phyloP scores from a whole-genome alignment of 2,113 vertebrate species.

The Seriola dumerili region DNA sequence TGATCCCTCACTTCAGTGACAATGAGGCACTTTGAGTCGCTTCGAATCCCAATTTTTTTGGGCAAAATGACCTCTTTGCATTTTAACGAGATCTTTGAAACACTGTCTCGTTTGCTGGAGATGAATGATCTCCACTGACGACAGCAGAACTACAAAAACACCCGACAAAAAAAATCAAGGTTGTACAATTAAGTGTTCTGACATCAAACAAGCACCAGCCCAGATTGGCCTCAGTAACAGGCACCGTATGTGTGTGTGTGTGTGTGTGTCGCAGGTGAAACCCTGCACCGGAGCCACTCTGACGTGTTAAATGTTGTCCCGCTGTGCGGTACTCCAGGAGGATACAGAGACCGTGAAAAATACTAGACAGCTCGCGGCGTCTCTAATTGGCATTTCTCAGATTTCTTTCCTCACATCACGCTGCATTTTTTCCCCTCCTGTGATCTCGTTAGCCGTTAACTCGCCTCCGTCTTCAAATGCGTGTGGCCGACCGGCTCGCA shows the following conservation, averaged over 20 bases:
- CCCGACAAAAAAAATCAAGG: constrained; percentile 21
- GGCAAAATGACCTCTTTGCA: constrained; percentile 26
- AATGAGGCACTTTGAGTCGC: constrained; percentile 13
- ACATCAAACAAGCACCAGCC: constrained; percentile 24
- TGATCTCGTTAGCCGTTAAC: constrained; percentile 51
- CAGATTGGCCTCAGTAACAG: constrained; percentile 42
- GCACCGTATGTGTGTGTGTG: neutral
- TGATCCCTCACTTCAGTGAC: constrained; percentile 55
- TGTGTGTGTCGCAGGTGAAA: constrained; percentile 24
- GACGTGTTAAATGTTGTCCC: constrained; percentile 4
- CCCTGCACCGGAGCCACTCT: neutral
- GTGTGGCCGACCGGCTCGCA: constrained; percentile 10
- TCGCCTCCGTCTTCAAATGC: constrained; percentile 25
- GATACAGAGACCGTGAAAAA: constrained; percentile 23
- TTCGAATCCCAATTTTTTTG: constrained; percentile 24
- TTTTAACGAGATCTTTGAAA: constrained; percentile 34
- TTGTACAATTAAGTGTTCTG: constrained; percentile 4
- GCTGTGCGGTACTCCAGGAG: neutral
- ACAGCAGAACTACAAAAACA: constrained; percentile 24
- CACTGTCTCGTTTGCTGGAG: constrained; percentile 15
- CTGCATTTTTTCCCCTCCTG: constrained; percentile 36
- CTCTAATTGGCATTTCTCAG: constrained; percentile 61
- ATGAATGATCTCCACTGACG: constrained; percentile 25
- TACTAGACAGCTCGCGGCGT: constrained; percentile 39
- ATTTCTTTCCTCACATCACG: constrained; percentile 20